Percentiles rank a stretch among this genome's conserved stretches.
Evolutionary conservation across 2,888 invertebrate species (phyloP).

Genomic region (Deroplatys truncata): DNA sequence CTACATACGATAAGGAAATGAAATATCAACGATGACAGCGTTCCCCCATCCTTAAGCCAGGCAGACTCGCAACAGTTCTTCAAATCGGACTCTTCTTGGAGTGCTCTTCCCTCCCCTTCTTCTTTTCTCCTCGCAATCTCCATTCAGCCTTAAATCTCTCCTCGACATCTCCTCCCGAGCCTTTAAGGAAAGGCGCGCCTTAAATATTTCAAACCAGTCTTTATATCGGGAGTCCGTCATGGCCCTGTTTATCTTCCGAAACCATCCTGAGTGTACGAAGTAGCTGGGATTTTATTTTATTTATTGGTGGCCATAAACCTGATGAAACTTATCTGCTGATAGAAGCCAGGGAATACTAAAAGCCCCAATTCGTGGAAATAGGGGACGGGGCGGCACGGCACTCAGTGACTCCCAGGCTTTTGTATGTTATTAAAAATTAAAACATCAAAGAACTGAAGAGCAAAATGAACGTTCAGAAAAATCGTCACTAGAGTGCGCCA

Average conservation of each 20-base stretch:
- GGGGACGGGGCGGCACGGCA: too few species aligned
- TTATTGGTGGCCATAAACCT: neutral
- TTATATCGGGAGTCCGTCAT: neutral
- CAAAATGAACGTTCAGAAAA: too few species aligned
- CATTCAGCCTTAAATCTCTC: neutral
- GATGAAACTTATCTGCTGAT: neutral
- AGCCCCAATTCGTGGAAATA: neutral
- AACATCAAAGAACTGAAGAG: neutral
- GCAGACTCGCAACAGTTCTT: neutral
- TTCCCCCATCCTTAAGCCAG: neutral
- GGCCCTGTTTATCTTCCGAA: neutral
- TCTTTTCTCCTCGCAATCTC: neutral
- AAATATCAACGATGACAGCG: constrained; percentile 11
- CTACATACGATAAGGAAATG: constrained; percentile 1
- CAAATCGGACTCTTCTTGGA: neutral
- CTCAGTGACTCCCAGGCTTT: neutral
- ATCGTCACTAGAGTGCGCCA: too few species aligned
- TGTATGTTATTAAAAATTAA: neutral
- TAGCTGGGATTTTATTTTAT: neutral
- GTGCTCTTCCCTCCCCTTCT: neutral
- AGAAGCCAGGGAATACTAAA: neutral
- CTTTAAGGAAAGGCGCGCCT: neutral
- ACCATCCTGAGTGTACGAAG: neutral
- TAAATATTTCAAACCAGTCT: neutral
- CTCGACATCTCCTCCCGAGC: neutral